A percentile compares a stretch with the other conserved stretches of the same genome.
phyloP scores from a whole-genome alignment of 2,888 invertebrate species.

The Metallyticus violacea region DNA sequence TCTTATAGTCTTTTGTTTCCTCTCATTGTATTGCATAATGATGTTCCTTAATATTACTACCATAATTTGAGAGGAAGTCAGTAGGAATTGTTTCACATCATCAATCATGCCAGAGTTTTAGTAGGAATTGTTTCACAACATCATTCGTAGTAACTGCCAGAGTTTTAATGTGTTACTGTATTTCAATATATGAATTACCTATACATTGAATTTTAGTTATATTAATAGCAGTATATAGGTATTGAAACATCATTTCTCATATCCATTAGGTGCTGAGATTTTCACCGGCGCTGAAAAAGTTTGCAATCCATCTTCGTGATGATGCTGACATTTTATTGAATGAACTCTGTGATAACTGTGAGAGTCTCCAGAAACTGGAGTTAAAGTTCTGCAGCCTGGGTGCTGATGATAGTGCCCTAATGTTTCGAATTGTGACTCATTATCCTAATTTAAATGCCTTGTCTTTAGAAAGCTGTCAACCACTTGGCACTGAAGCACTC shows the following conservation, averaged over 20 bases:
- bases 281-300: not conserved
- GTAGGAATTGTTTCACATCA: too few species aligned
- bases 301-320: not conserved
- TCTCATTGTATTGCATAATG: too few species aligned
- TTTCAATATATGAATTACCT: too few species aligned
- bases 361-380: not conserved
- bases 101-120: too few species aligned
- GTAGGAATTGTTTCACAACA: too few species aligned
- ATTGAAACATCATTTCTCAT: not conserved
- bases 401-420: not conserved
- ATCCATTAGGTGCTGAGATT: not conserved
- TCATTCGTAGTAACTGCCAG: too few species aligned
- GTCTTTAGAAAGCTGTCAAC: not conserved
- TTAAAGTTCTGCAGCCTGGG: not conserved
- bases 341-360: not conserved
- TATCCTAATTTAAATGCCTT: not conserved
- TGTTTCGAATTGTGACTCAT: not conserved
- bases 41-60: too few species aligned
- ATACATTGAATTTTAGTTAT: too few species aligned
- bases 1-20: too few species aligned
- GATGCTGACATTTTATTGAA: not conserved
- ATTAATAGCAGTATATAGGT: too few species aligned
- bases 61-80: too few species aligned
- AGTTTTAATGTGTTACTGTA: too few species aligned
- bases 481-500: not conserved